These are phyloP conservation scores for Halichondria panicea DNA, from an alignment of 37 sponge, comb jelly and placozoan species.

Conservation along the genomic window DNA sequence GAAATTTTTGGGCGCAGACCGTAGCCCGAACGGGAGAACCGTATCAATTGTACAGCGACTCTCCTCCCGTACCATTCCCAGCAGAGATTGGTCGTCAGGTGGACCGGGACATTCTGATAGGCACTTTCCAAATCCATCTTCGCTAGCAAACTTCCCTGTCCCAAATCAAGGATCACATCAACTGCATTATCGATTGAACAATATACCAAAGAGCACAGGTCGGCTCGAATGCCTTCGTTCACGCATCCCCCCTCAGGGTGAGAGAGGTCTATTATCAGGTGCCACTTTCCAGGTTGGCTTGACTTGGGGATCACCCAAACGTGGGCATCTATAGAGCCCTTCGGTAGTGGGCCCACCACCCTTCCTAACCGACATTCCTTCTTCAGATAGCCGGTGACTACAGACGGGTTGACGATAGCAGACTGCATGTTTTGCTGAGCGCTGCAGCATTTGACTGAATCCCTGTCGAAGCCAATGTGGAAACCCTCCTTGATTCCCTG, in stretches of 20 bases:
- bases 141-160: slow-evolving; percentile 1
- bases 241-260: slow-evolving; percentile 11
- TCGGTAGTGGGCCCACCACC: not conserved
- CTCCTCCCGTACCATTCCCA: not conserved
- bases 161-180: not conserved
- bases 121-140: slow-evolving; percentile 15
- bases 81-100: not conserved
- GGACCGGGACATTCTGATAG: slow-evolving; percentile 10
- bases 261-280: slow-evolving; percentile 30
- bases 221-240: slow-evolving; percentile 23
- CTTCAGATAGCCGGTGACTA: slow-evolving; percentile 17
- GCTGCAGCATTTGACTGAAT: too few species aligned
- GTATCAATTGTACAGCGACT: not conserved
- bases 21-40: not conserved
- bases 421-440: slow-evolving; percentile 18
- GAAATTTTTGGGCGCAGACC: not conserved
- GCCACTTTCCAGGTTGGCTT: slow-evolving; percentile 27
- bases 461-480: slow-evolving; percentile 1
- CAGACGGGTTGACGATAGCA: slow-evolving; percentile 3
- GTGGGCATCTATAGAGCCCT: not conserved
- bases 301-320: slow-evolving; percentile 33
- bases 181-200: slow-evolving; percentile 13
- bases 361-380: not conserved
- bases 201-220: slow-evolving; percentile 11
- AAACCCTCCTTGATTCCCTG: slow-evolving; percentile 14